Evolutionary conservation across 2,113 vertebrate species (phyloP).

Genomic region (Pundamilia nyererei): DNA sequence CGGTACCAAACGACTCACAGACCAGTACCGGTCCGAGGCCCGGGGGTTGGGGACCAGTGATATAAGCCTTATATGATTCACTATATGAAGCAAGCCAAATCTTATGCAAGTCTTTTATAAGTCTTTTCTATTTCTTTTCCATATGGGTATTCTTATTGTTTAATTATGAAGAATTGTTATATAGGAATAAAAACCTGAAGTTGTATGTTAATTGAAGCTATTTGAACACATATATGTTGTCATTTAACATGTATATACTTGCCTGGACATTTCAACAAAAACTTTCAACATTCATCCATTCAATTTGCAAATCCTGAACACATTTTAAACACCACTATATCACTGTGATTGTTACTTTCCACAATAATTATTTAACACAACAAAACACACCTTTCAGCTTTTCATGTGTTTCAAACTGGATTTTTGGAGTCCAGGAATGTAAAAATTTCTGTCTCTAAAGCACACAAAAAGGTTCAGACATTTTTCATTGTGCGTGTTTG

Average conservation of each 20-base stretch:
- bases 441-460: background rate
- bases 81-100: too few species aligned
- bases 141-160: background rate
- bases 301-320: background rate
- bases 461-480: background rate
- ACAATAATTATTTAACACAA: background rate
- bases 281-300: background rate
- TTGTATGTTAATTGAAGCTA: background rate
- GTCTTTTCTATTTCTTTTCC: background rate
- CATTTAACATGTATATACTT: background rate
- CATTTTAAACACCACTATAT: background rate
- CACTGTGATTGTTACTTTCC: background rate
- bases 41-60: too few species aligned
- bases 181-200: background rate
- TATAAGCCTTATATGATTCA: too few species aligned
- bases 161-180: background rate
- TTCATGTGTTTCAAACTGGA: background rate
- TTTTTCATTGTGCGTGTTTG: background rate
- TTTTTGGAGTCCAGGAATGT: background rate
- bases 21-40: too few species aligned
- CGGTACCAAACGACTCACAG: too few species aligned
- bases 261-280: background rate
- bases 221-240: background rate
- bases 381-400: background rate
- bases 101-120: background rate